Percentiles rank a stretch among this genome's conserved stretches.
phyloP scores from a whole-genome alignment of 2,113 vertebrate genomes.

The Nesoenas mayeri region DNA sequence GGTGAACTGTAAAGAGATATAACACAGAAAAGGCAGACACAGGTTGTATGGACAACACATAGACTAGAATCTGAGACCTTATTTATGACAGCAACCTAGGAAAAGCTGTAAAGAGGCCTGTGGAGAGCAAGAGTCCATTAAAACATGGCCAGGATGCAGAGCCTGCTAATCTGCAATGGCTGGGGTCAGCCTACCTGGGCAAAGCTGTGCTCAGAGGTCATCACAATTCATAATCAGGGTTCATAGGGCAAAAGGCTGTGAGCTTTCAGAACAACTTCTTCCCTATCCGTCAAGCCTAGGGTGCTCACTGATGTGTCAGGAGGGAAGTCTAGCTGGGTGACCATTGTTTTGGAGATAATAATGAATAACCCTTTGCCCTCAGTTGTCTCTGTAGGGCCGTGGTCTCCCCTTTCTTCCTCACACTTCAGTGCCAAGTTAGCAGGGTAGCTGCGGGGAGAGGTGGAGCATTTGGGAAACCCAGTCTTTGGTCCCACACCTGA shows the following conservation, averaged over 20 bases:
- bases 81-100: not conserved
- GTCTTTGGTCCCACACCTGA: accelerated
- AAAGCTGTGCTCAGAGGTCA: not conserved
- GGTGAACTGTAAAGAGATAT: not conserved
- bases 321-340: not conserved
- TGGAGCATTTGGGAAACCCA: not conserved
- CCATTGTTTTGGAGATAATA: not conserved
- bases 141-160: not conserved
- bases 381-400: not conserved
- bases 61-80: not conserved
- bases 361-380: not conserved
- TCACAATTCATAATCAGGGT: not conserved
- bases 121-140: no score
- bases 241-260: not conserved
- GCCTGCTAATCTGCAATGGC: not conserved
- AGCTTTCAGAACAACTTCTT: not conserved
- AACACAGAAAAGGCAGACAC: not conserved
- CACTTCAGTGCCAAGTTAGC: not conserved
- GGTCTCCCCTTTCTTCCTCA: not conserved
- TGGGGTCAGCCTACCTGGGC: not conserved
- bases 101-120: not conserved
- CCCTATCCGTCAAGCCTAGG: not conserved
- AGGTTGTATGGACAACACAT: not conserved
- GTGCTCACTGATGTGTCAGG: not conserved
- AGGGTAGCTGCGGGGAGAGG: not conserved